Evolutionary conservation across 1,140 invertebrate genomes (phyloP).

Genomic region (Cepaea nemoralis): DNA sequence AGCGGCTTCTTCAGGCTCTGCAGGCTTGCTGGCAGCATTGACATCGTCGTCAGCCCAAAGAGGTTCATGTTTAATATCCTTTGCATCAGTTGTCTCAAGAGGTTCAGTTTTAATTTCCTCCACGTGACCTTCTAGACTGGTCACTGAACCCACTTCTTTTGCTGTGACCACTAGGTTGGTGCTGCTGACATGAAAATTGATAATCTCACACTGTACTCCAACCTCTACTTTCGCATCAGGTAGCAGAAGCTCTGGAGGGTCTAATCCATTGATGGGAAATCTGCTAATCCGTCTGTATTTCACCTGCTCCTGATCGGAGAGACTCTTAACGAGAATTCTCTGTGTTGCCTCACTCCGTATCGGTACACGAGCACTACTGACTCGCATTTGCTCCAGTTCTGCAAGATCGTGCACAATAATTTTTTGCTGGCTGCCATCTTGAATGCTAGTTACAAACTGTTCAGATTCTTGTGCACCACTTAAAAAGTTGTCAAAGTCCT

Average conservation of each 20-base stretch:
- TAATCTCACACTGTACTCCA: conserved; percentile 25
- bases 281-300: neutral
- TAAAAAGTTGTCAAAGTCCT: neutral
- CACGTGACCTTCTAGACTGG: too few species aligned
- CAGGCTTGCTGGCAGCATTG: neutral
- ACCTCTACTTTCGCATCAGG: neutral
- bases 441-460: neutral
- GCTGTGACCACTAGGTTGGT: neutral
- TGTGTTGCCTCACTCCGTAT: neutral
- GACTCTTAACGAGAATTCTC: conserved; percentile 13
- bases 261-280: neutral
- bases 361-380: neutral
- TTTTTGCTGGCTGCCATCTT: neutral
- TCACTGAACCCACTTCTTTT: neutral
- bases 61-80: conserved; percentile 8
- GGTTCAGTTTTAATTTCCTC: conserved; percentile 4
- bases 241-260: neutral
- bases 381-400: conserved; percentile 1
- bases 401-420: conserved; percentile 1
- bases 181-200: neutral
- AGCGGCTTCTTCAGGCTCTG: neutral
- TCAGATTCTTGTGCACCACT: neutral
- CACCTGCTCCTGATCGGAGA: neutral
- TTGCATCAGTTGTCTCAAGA: neutral
- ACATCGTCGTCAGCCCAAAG: neutral